A percentile compares a stretch with the other conserved stretches of the same genome.
These are phyloP conservation scores for Acronicta leporina DNA, from an alignment of 2,888 invertebrate genomes.

Conservation along the genomic window DNA sequence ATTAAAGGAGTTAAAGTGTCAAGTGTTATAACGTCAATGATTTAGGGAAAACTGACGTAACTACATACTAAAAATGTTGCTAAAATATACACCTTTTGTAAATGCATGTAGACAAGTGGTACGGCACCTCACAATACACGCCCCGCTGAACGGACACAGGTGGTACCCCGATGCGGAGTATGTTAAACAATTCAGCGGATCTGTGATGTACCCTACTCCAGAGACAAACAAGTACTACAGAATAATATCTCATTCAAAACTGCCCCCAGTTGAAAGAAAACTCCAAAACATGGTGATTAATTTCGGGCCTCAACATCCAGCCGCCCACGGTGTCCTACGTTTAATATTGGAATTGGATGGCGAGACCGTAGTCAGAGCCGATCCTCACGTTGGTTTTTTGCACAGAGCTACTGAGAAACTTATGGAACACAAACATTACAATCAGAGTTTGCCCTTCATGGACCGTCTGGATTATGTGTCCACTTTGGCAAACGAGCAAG, in stretches of 20 bases:
- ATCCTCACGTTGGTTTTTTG: constrained; percentile 95
- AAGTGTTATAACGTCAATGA: not conserved
- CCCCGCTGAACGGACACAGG: constrained; percentile 62
- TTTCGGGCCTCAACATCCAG: constrained; percentile 97
- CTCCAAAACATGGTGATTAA: constrained; percentile 92
- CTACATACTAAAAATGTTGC: constrained; percentile 31
- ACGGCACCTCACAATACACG: constrained; percentile 60
- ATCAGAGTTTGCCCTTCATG: constrained; percentile 95
- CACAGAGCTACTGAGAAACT: constrained; percentile 97
- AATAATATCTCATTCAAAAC: constrained; percentile 71
- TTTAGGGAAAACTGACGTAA: constrained; percentile 1
- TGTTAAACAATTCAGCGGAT: constrained; percentile 86
- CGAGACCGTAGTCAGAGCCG: constrained; percentile 93
- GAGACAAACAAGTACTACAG: constrained; percentile 74
- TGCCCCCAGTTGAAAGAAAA: constrained; percentile 87
- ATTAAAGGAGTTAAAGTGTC: not conserved
- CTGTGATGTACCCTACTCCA: constrained; percentile 89
- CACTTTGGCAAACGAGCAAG: constrained; percentile 94
- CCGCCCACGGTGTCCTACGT: constrained; percentile 96
- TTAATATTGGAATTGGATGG: constrained; percentile 94
- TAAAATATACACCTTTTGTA: constrained; percentile 20
- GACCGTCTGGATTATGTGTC: constrained; percentile 97
- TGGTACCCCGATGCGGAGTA: constrained; percentile 92
- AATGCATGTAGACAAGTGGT: constrained; percentile 22
- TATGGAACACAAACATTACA: constrained; percentile 96